These are phyloP conservation scores for Euproctis similis DNA, from an alignment of 2,888 invertebrate species.

Conservation along the genomic window DNA sequence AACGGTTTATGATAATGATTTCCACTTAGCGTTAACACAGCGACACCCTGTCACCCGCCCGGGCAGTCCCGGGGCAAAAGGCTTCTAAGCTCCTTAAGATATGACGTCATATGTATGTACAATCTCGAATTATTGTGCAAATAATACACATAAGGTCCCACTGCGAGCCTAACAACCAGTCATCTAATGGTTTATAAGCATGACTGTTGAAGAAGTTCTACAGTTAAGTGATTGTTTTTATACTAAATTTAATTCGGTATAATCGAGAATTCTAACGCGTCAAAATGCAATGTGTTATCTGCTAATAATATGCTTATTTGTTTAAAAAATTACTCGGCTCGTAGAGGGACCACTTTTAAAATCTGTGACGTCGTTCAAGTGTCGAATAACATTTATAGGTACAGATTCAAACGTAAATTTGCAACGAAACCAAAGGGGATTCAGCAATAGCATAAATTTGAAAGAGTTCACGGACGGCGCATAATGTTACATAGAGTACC, in stretches of 20 bases:
- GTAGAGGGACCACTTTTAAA: slow-evolving; percentile 13
- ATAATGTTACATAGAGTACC: slow-evolving; percentile 24
- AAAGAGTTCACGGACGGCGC: slow-evolving; percentile 55
- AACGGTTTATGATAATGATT: slow-evolving; percentile 56
- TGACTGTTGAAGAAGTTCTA: too few species aligned
- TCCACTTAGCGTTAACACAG: slow-evolving; percentile 68
- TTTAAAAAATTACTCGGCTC: slow-evolving; percentile 10
- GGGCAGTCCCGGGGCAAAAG: slow-evolving; percentile 67
- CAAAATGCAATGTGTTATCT: too few species aligned
- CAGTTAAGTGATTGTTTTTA: too few species aligned
- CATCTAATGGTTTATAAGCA: slow-evolving; percentile 5
- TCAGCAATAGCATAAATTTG: slow-evolving; percentile 19
- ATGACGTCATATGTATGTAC: slow-evolving; percentile 67
- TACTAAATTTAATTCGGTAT: too few species aligned
- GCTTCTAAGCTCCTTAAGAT: slow-evolving; percentile 76
- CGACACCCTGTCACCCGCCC: slow-evolving; percentile 75
- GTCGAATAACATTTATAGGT: slow-evolving; percentile 8
- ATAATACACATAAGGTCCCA: slow-evolving; percentile 25
- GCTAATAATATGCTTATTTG: too few species aligned
- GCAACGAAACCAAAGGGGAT: slow-evolving; percentile 13
- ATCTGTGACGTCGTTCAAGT: slow-evolving; percentile 21
- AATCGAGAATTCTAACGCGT: too few species aligned
- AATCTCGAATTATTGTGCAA: slow-evolving; percentile 42
- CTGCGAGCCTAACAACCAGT: slow-evolving; percentile 22
- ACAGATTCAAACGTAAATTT: slow-evolving; percentile 14